phyloP scores from a whole-genome alignment of 1,140 invertebrate genomes.

The Ceratoteleas bidentatus region DNA sequence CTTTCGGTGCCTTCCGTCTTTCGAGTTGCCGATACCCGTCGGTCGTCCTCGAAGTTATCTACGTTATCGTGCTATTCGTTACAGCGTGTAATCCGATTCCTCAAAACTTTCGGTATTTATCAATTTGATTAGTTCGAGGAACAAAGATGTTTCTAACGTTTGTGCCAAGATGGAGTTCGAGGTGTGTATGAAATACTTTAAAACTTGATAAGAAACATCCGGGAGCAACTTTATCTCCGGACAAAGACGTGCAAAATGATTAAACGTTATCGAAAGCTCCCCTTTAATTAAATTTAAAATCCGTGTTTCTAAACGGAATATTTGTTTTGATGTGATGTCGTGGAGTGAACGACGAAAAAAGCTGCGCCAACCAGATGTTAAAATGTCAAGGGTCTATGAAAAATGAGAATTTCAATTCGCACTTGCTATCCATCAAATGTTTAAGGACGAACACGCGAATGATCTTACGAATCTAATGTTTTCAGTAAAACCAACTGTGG shows the following conservation, averaged over 20 bases:
- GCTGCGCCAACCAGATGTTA: not conserved
- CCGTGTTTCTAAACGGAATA: slow-evolving; percentile 1
- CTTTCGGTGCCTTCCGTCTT: slow-evolving; percentile 3
- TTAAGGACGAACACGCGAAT: slow-evolving; percentile 51
- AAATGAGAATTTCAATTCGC: slow-evolving; percentile 44
- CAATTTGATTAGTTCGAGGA: slow-evolving; percentile 60
- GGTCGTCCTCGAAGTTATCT: slow-evolving; percentile 50
- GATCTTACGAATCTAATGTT: slow-evolving; percentile 52
- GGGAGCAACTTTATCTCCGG: not conserved
- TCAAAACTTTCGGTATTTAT: slow-evolving; percentile 60
- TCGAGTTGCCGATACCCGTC: slow-evolving; percentile 23
- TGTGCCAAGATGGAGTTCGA: slow-evolving; percentile 18
- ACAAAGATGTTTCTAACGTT: slow-evolving; percentile 44
- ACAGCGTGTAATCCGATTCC: slow-evolving; percentile 54
- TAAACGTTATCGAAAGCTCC: slow-evolving; percentile 12
- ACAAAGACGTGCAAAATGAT: slow-evolving; percentile 9
- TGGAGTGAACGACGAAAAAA: slow-evolving; percentile 10
- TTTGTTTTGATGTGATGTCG: slow-evolving; percentile 14
- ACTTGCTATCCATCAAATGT: slow-evolving; percentile 51
- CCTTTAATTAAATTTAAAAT: slow-evolving; percentile 7
- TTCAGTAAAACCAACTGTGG: slow-evolving; percentile 39
- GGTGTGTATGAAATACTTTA: slow-evolving; percentile 37
- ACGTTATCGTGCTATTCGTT: slow-evolving; percentile 58
- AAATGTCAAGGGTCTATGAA: slow-evolving; percentile 15
- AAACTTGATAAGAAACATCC: slow-evolving; percentile 33